phyloP scores from a whole-genome alignment of 2,113 vertebrate genomes.

The Amblyornis subalaris region DNA sequence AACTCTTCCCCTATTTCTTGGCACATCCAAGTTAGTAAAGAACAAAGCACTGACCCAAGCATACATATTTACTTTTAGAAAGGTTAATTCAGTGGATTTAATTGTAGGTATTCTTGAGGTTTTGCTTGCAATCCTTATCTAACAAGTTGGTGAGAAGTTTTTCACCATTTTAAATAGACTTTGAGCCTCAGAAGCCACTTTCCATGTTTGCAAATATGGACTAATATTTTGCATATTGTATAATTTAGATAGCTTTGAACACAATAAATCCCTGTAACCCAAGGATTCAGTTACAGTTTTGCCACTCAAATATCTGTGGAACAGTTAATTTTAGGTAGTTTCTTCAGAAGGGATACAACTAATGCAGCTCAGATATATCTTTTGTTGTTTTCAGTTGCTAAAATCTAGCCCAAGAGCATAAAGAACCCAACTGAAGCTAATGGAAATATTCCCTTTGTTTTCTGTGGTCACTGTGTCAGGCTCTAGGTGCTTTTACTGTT shows the following conservation, averaged over 20 bases:
- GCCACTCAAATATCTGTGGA: neutral
- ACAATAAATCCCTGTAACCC: neutral
- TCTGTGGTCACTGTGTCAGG: neutral
- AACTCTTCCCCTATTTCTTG: neutral
- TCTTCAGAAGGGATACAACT: neutral
- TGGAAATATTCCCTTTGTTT: neutral
- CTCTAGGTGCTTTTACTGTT: neutral
- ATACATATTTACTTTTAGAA: neutral
- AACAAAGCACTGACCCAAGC: neutral
- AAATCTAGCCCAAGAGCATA: neutral
- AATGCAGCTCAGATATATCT: neutral
- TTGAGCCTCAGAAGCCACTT: neutral
- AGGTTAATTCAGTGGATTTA: neutral
- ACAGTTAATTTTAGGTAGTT: neutral
- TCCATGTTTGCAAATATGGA: neutral
- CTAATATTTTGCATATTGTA: neutral
- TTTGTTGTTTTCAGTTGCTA: neutral
- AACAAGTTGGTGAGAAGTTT: neutral
- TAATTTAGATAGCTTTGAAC: neutral
- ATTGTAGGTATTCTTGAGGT: neutral
- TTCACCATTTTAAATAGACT: neutral
- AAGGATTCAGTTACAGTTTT: neutral
- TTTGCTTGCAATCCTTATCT: neutral
- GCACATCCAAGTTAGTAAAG: neutral
- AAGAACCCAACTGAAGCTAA: neutral